Conservation (phyloP, 2,113 vertebrate species). For the Festucalex cinctus region DNA sequence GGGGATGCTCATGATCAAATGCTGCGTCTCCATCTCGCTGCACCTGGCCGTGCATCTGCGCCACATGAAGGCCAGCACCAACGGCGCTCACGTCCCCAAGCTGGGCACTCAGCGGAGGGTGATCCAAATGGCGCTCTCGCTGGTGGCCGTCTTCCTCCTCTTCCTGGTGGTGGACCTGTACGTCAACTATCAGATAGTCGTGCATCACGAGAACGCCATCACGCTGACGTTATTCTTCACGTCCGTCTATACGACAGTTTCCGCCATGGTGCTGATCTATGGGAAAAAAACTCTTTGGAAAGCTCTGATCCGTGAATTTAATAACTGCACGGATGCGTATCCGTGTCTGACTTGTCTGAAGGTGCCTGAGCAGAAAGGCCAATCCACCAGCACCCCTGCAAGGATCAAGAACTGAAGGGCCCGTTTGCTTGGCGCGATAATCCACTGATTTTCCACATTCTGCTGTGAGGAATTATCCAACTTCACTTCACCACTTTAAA, state of each 20-base stretch:
- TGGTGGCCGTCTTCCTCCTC: constrained; percentile 58
- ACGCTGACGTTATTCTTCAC: constrained; percentile 57
- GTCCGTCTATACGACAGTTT: constrained; percentile 57
- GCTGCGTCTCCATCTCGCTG: constrained; percentile 71
- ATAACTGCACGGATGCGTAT: constrained; percentile 54
- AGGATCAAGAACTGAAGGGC: constrained; percentile 38
- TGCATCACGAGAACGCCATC: constrained; percentile 47
- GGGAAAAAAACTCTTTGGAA: constrained; percentile 73
- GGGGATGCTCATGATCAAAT: constrained; percentile 68
- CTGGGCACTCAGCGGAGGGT: constrained; percentile 71
- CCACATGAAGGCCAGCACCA: constrained; percentile 70
- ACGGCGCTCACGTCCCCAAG: constrained; percentile 65
- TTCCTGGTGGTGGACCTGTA: constrained; percentile 67
- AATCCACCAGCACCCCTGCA: constrained; percentile 8
- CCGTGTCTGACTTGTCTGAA: constrained; percentile 60
- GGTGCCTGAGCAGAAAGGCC: constrained; percentile 51
- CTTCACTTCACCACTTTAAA: too few relatives aligned
- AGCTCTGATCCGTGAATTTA: constrained; percentile 51
- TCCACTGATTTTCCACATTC: constrained; percentile 33
- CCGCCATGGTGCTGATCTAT: constrained; percentile 65
- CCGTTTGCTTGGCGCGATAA: constrained; percentile 22
- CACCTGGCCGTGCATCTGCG: constrained; percentile 69
- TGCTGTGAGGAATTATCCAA: neutral
- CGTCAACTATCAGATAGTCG: constrained; percentile 52
- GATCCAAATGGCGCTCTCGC: constrained; percentile 65